phyloP scores from a whole-genome alignment of 2,888 invertebrate genomes.

The Chirona hameri region DNA sequence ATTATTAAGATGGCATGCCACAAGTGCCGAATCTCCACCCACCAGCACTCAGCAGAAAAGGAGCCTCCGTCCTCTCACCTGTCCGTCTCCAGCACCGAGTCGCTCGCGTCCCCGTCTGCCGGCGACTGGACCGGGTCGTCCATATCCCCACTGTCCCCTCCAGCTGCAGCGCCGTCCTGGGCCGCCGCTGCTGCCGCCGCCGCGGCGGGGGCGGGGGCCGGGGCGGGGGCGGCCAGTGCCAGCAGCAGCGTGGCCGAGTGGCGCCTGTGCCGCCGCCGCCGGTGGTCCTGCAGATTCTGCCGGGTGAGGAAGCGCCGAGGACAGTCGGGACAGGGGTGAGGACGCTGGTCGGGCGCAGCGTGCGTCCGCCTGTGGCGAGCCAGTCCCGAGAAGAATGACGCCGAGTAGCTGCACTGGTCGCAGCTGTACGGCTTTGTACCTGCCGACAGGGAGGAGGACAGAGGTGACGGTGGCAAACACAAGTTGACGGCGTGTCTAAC shows the following conservation, averaged over 20 bases:
- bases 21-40: too few species aligned
- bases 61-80: background rate
- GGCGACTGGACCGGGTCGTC: background rate
- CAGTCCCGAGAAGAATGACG: background rate
- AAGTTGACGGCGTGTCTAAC: too few species aligned
- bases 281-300: conserved; percentile 6
- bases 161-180: too few species aligned
- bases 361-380: background rate
- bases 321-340: background rate
- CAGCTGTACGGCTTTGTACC: background rate
- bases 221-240: conserved; percentile 9
- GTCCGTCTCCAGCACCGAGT: background rate
- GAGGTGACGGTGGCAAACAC: too few species aligned
- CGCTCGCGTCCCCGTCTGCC: background rate
- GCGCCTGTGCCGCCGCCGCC: background rate
- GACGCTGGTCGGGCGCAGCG: background rate
- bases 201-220: background rate
- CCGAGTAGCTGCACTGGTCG: conserved; percentile 8
- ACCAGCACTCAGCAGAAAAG: too few species aligned
- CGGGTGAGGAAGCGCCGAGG: background rate
- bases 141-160: too few species aligned
- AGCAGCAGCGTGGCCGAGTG: background rate
- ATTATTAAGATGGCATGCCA: too few species aligned
- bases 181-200: background rate
- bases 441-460: background rate